Evolutionary conservation across 2,888 invertebrate genomes (phyloP).

Genomic region (Diploptera punctata): DNA sequence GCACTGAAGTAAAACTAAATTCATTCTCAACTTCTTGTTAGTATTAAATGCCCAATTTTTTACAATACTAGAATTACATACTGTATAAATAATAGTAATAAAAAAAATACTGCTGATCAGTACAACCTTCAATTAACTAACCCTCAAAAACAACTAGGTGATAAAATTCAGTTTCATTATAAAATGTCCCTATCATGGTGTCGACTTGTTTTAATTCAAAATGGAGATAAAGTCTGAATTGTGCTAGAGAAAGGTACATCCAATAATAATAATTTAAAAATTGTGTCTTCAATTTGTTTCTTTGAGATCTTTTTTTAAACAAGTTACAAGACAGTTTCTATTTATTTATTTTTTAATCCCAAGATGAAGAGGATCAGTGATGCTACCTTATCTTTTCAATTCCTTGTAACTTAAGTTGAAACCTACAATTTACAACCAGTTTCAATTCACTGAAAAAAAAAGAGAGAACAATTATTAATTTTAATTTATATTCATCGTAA

Average conservation of each 20-base stretch:
- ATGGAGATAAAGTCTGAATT: conserved; percentile 12
- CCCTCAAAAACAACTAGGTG: neutral
- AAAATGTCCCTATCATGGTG: conserved; percentile 15
- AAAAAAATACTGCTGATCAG: too few species aligned
- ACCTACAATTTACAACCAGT: neutral
- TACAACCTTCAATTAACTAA: neutral
- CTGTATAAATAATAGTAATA: too few species aligned
- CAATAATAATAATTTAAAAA: conserved; percentile 29
- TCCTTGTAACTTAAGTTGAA: conserved; percentile 2
- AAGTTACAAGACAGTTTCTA: conserved; percentile 12
- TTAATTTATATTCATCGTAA: too few species aligned
- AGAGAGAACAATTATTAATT: too few species aligned
- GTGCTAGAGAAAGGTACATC: conserved; percentile 29
- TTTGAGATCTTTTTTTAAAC: conserved; percentile 30
- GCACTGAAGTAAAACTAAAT: too few species aligned
- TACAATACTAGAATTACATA: too few species aligned
- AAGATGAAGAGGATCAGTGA: conserved; percentile 19
- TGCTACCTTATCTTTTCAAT: neutral
- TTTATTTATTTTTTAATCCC: neutral
- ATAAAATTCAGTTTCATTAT: conserved; percentile 12
- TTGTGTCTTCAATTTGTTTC: conserved; percentile 21
- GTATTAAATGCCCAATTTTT: too few species aligned
- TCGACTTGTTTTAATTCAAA: conserved; percentile 1
- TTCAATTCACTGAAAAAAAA: conserved; percentile 26
- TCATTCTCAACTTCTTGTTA: too few species aligned